Evolutionary conservation across 2,888 invertebrate genomes (phyloP), one percentile per base, ranked within the genome.

Genomic region (Callyntrura sp.): DNA sequence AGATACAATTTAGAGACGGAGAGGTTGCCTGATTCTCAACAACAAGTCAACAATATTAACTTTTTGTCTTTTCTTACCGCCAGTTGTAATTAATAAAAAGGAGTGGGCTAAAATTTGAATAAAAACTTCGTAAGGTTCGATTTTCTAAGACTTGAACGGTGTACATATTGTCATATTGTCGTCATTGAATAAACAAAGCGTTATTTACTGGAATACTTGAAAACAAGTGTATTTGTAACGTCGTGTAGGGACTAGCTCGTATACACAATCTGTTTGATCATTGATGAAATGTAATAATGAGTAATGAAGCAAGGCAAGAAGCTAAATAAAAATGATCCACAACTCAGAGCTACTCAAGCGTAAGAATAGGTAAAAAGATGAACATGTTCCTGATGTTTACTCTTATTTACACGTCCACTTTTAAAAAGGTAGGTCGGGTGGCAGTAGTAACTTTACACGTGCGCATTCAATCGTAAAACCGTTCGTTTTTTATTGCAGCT

Each of bases 381-480:
- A 35, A 65, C 28, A 23, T 20, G 73, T 70, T 35, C 35, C 43
- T 43, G 35, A 28, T 20, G 25, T 70, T 28, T 48, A 48, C 73
- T 20, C 45, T 73, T 73, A 45, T 73, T 73, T 48, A 73, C 48
- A 45, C 20, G 45, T 45, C 73, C 20, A 48, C 45, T 45, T 73
- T 73, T 43, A 17, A 51, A 81, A 88, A 60, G 62, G 73, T 62
- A 86, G 88, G 73, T 86, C 68, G 90, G 60, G 73, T 48, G 73
- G 73, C 48, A 20, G 73, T 68, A n/a, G 92, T 88, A 91, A 91
- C 84, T 79, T 45, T 85, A 91, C 90, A 90, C 91, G 84, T 83
- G 86, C 78, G 65, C 88, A 91, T 82, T 91, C 91, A 91, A 89
- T 70, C 92, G 84, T 91, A 90, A 92, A 92, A 91, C 91, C 92